These are phyloP conservation scores for Propithecus deckenii DNA, from an alignment of 2,797 vertebrate species.

Conservation along the genomic window DNA sequence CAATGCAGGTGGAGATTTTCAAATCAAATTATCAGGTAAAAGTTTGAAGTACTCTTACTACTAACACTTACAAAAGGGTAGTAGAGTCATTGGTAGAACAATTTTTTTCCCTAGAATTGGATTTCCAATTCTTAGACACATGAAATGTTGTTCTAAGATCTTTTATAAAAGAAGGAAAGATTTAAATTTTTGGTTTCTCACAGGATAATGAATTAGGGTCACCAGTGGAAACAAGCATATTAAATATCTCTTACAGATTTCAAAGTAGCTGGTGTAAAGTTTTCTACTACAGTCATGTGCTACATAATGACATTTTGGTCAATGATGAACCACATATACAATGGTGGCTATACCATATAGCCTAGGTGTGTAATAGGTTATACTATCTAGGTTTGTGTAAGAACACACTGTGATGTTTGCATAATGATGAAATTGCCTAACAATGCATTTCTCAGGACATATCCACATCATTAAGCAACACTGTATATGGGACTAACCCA, in stretches of 20 bases:
- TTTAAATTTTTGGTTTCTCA: background rate
- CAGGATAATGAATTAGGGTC: background rate
- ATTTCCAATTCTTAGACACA: slow-evolving; percentile 23
- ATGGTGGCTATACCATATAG: background rate
- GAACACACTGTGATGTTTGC: background rate
- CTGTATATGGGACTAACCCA: background rate
- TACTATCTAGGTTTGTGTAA: background rate
- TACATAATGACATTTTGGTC: background rate
- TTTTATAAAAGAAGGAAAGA: background rate
- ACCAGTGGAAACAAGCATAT: background rate
- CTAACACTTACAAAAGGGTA: background rate
- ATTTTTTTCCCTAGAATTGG: background rate
- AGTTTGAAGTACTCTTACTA: background rate
- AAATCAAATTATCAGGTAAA: background rate
- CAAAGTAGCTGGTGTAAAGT: background rate
- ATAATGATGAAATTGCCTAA: background rate
- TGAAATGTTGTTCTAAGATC: background rate
- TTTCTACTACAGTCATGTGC: background rate
- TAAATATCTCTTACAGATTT: background rate
- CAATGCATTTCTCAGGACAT: background rate
- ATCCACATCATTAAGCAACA: background rate
- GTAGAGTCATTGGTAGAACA: background rate
- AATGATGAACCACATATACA: background rate
- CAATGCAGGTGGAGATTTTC: background rate
- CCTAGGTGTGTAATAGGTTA: background rate